Conservation (phyloP, 2,888 invertebrate species). For the Steromphala cineraria region DNA sequence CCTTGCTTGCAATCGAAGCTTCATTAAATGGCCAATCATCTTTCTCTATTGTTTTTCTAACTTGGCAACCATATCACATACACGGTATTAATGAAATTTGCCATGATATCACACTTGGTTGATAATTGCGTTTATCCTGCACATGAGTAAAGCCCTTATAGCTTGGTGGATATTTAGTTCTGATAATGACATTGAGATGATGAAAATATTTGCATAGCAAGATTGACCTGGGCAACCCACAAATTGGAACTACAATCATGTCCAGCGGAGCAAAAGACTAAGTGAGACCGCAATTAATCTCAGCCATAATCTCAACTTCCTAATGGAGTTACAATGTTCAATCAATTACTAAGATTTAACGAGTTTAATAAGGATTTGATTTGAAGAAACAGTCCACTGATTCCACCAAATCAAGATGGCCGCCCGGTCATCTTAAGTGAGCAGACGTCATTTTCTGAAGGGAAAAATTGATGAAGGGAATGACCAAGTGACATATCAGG, state of each 20-base stretch:
- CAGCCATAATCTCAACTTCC: not conserved
- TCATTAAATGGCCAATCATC: no score
- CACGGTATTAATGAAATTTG: no score
- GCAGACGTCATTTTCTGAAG: not conserved
- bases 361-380: not conserved
- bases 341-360: slow-evolving; percentile 4
- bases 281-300: not conserved
- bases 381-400: not conserved
- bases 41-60: no score
- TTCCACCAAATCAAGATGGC: not conserved
- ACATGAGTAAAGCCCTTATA: no score
- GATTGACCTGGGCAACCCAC: not conserved
- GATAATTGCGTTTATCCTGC: no score
- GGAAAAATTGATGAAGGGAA: not conserved
- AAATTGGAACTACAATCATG: not conserved
- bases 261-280: not conserved
- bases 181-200: not conserved
- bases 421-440: not conserved
- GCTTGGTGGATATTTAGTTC: no score
- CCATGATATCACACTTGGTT: no score
- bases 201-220: not conserved
- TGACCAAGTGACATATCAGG: not conserved
- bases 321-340: not conserved
- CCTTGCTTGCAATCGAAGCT: no score
- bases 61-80: no score